Conservation (phyloP, 2,113 vertebrate species). For the Myotis yumanensis region DNA sequence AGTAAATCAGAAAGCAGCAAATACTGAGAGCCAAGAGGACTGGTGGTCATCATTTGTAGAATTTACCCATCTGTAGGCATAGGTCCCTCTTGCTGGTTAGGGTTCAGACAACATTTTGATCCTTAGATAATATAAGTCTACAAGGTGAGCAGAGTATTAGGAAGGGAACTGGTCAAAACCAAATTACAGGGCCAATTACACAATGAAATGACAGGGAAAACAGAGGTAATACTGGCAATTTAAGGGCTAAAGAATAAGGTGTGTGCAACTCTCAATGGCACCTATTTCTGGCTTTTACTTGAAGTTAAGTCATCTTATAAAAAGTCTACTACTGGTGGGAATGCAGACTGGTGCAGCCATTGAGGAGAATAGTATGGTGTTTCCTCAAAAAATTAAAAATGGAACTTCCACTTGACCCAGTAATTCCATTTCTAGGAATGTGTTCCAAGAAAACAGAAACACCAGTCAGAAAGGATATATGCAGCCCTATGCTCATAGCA, state of each 20-base stretch:
- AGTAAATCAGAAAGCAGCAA: neutral
- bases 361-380: too few relatives aligned
- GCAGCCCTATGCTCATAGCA: too few relatives aligned
- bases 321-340: neutral
- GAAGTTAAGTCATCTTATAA: neutral
- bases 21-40: neutral
- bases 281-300: conserved; percentile 9
- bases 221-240: neutral
- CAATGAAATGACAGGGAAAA: neutral
- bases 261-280: neutral
- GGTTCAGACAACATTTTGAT: neutral
- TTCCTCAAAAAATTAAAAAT: too few relatives aligned
- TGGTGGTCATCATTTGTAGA: neutral
- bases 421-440: too few relatives aligned
- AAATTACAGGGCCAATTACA: conserved; percentile 15
- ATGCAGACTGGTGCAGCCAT: too few relatives aligned
- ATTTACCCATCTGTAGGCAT: neutral
- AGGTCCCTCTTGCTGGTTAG: neutral
- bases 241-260: neutral
- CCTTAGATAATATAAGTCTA: neutral
- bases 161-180: neutral
- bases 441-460: too few relatives aligned
- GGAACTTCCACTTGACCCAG: too few relatives aligned
- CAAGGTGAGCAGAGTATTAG: too few relatives aligned
- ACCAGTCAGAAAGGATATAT: too few relatives aligned